Conservation (phyloP, 1,140 invertebrate species). For the Ceratoteleas bidentatus region DNA sequence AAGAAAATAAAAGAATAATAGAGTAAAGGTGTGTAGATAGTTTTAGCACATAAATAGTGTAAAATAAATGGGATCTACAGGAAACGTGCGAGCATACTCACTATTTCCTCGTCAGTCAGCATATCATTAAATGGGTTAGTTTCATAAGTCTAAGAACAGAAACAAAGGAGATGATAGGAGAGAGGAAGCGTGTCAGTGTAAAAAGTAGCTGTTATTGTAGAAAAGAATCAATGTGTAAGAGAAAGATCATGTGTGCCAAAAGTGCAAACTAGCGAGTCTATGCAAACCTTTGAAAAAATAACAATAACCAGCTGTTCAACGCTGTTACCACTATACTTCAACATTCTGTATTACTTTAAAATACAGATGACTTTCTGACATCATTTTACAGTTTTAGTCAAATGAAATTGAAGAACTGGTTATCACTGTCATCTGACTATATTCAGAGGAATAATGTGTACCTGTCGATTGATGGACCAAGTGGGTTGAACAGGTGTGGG, state of each 20-base stretch:
- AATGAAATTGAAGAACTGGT: neutral
- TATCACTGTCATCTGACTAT: neutral
- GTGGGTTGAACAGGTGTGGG: conserved; percentile 86
- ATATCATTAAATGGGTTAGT: conserved; percentile 47
- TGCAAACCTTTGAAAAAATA: neutral
- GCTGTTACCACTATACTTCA: neutral
- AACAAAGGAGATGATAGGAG: conserved; percentile 32
- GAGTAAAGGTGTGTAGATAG: neutral
- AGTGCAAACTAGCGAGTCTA: neutral
- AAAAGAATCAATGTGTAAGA: conserved; percentile 9
- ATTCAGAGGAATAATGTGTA: conserved; percentile 42
- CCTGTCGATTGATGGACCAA: conserved; percentile 82
- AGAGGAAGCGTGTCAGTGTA: conserved; percentile 8
- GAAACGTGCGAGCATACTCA: conserved; percentile 48
- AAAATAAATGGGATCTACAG: conserved; percentile 4
- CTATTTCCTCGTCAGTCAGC: conserved; percentile 52
- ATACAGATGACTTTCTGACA: too few relatives aligned
- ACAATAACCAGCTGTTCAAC: neutral
- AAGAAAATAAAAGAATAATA: neutral
- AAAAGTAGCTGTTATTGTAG: conserved; percentile 2
- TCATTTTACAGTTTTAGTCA: too few relatives aligned
- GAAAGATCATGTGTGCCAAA: neutral
- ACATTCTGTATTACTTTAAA: too few relatives aligned
- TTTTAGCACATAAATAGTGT: neutral
- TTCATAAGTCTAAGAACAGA: conserved; percentile 55